Conservation (phyloP, 2,888 invertebrate genomes). For the Hemaris fuciformis region DNA sequence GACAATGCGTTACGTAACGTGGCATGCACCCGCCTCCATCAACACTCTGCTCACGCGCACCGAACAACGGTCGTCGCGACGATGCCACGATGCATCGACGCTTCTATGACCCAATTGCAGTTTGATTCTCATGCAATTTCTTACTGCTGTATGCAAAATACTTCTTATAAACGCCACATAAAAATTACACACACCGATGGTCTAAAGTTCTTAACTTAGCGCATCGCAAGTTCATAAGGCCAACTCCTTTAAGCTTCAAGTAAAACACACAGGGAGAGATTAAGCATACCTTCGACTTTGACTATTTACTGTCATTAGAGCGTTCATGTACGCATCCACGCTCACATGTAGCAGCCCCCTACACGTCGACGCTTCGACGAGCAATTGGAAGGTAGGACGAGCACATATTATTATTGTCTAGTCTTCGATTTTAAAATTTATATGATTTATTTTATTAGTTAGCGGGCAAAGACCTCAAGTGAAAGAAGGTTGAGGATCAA, state of each 20-base stretch:
- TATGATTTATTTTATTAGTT: neutral
- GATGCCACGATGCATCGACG: slow-evolving; percentile 47
- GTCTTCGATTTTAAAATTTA: neutral
- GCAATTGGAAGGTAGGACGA: neutral
- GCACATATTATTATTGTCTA: neutral
- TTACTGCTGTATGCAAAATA: slow-evolving; percentile 7
- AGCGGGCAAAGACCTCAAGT: neutral
- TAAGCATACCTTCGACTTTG: neutral
- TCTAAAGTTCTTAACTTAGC: too few relatives aligned
- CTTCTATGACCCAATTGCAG: slow-evolving; percentile 68
- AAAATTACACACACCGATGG: too few relatives aligned
- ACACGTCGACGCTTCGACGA: neutral
- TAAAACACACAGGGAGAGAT: neutral
- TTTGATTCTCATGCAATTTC: slow-evolving; percentile 53
- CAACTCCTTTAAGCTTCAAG: neutral
- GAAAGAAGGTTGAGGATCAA: neutral
- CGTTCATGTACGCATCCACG: neutral
- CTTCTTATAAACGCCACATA: neutral
- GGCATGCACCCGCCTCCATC: slow-evolving; percentile 43
- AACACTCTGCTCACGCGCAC: slow-evolving; percentile 63
- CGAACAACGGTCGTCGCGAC: slow-evolving; percentile 64
- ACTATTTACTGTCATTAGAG: neutral
- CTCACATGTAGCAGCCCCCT: neutral
- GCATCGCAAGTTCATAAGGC: too few relatives aligned
- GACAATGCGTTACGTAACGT: slow-evolving; percentile 67